Evolutionary conservation across 2,888 invertebrate genomes (phyloP).

Genomic region (Linnaemya tessellans): DNA sequence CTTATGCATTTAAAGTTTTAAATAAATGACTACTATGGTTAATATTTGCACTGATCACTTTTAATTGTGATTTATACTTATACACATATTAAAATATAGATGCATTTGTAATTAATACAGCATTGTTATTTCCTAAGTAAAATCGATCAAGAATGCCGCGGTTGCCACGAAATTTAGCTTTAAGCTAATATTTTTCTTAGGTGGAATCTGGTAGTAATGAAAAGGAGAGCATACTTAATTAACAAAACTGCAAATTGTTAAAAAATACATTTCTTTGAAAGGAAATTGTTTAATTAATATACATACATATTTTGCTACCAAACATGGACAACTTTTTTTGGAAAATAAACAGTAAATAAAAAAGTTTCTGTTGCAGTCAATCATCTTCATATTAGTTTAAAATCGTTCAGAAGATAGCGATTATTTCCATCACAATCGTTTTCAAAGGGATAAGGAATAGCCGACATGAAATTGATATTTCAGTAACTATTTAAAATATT

Average conservation of each 20-base stretch:
- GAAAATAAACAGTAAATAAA: conserved; percentile 30
- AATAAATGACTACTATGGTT: too few relatives aligned
- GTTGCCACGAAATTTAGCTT: too few relatives aligned
- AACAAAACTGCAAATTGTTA: not conserved
- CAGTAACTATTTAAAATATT: not conserved
- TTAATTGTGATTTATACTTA: too few relatives aligned
- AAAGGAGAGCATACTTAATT: not conserved
- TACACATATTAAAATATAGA: too few relatives aligned
- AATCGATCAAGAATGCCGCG: too few relatives aligned
- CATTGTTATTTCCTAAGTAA: too few relatives aligned
- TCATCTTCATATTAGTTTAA: conserved; percentile 5
- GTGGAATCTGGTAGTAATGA: too few relatives aligned
- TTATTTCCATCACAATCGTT: not conserved
- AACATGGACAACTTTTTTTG: not conserved
- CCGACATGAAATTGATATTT: not conserved
- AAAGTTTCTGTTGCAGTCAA: conserved; percentile 5
- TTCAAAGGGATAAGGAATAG: not conserved
- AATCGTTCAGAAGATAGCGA: not conserved
- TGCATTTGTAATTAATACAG: too few relatives aligned
- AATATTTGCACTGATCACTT: too few relatives aligned
- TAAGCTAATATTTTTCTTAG: too few relatives aligned
- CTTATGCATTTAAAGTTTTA: too few relatives aligned
- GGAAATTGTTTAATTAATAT: not conserved
- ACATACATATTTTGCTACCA: not conserved
- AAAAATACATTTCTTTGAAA: conserved; percentile 23